phyloP scores from a whole-genome alignment of 2,797 vertebrate species.

The Fringilla coelebs region DNA sequence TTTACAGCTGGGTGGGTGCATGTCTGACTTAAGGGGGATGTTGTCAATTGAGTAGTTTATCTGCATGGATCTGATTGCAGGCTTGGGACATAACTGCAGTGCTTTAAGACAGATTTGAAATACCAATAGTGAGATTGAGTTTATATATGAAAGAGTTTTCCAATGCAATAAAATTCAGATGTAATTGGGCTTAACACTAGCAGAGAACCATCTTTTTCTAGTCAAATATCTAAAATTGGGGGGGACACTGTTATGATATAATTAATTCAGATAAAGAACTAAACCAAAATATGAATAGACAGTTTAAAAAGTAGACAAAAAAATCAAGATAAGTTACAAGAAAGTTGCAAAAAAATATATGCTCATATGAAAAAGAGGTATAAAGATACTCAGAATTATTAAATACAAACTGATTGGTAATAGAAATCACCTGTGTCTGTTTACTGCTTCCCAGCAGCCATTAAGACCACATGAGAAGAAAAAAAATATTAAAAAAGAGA shows the following conservation, averaged over 20 bases:
- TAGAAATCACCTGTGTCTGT: background rate
- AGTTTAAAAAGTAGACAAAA: background rate
- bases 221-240: background rate
- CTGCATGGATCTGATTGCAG: background rate
- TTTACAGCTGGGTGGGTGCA: background rate
- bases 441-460: background rate
- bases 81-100: background rate
- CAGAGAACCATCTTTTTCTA: background rate
- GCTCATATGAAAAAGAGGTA: background rate
- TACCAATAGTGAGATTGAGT: background rate
- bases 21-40: background rate
- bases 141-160: background rate
- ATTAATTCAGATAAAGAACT: background rate
- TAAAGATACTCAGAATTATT: background rate
- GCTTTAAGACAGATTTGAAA: background rate
- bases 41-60: background rate
- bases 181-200: background rate
- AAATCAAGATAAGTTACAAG: background rate
- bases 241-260: background rate
- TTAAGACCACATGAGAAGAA: background rate
- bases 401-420: background rate
- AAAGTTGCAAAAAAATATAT: background rate
- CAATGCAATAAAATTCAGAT: background rate
- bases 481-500: background rate
- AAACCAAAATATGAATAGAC: background rate